Evolutionary conservation across 2,797 vertebrate species (phyloP).

Genomic region (Gymnothorax javanicus): DNA sequence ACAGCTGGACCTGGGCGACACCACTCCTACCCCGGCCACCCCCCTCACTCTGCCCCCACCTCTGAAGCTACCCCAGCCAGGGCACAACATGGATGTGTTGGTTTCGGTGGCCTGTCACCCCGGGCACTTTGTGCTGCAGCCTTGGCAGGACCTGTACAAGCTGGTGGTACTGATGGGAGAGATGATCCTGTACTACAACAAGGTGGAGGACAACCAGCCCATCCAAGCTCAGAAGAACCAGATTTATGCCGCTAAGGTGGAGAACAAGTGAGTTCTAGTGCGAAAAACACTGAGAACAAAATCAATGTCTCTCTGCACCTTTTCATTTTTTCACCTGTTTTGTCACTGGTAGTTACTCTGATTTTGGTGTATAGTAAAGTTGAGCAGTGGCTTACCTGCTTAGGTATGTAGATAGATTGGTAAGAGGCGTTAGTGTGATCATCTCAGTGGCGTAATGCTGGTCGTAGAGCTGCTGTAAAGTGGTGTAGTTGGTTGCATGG

Average conservation of each 20-base stretch:
- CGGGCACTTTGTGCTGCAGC: constrained; percentile 90
- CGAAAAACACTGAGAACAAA: too few species aligned
- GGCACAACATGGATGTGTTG: constrained; percentile 87
- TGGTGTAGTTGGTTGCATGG: too few species aligned
- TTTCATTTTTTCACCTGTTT: too few species aligned
- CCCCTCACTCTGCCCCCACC: constrained; percentile 71
- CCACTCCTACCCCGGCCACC: not conserved
- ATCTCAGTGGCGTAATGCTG: too few species aligned
- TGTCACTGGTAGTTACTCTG: too few species aligned
- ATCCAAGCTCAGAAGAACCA: constrained; percentile 75
- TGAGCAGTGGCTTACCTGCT: too few species aligned
- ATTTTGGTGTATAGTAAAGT: too few species aligned
- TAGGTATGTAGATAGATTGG: too few species aligned
- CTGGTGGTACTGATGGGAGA: constrained; percentile 90
- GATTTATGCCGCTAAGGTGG: constrained; percentile 87
- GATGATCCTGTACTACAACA: constrained; percentile 91
- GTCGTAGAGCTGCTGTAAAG: too few species aligned
- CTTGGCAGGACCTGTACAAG: constrained; percentile 88
- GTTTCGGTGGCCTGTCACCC: constrained; percentile 90
- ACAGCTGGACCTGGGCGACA: constrained; percentile 33
- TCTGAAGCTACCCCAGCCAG: constrained; percentile 75
- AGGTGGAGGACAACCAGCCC: constrained; percentile 58
- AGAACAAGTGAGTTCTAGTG: constrained; percentile 79
- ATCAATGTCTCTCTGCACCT: too few species aligned
- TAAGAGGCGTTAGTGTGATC: too few species aligned